A percentile compares a stretch with the other conserved stretches of the same genome.
Evolutionary conservation across 1,140 invertebrate species (phyloP).

Genomic region (Diabrotica undecimpunctata): DNA sequence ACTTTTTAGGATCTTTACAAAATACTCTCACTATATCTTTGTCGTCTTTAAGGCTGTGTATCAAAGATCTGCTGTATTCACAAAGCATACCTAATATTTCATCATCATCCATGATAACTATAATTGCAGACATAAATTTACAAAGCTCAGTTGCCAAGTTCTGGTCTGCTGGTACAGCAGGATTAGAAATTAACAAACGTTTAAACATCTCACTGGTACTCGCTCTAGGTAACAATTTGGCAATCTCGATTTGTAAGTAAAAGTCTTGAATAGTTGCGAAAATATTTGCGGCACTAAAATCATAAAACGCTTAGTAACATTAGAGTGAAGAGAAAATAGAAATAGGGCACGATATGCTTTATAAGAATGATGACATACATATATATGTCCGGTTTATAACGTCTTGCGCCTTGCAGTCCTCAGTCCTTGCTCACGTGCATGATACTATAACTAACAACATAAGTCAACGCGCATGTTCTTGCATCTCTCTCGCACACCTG

Average conservation of each 20-base stretch:
- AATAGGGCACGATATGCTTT: no score
- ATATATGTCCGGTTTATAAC: no score
- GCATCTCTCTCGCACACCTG: no score
- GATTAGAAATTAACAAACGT: slow-evolving; percentile 6
- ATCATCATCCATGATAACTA: slow-evolving; percentile 4
- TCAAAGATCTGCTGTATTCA: slow-evolving; percentile 9
- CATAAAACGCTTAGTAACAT: neutral
- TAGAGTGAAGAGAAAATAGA: no score
- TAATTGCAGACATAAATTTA: slow-evolving; percentile 8
- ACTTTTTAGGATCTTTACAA: slow-evolving; percentile 7
- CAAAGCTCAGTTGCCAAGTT: neutral
- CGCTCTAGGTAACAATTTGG: slow-evolving; percentile 5
- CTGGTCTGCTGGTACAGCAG: slow-evolving; percentile 9
- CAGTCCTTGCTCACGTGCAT: no score
- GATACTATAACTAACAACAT: no score
- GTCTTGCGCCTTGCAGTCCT: no score
- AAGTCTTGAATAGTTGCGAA: neutral
- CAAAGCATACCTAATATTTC: slow-evolving; percentile 3
- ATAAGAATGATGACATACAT: no score
- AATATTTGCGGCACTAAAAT: slow-evolving; percentile 4
- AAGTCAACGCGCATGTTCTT: no score
- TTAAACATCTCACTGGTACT: neutral
- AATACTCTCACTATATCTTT: slow-evolving; percentile 3
- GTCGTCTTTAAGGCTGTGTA: slow-evolving; percentile 5
- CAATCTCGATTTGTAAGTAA: neutral